Evolutionary conservation across 2,113 vertebrate species (phyloP), one percentile per base, ranked within the genome.

Genomic region (Marmota flaviventris): DNA sequence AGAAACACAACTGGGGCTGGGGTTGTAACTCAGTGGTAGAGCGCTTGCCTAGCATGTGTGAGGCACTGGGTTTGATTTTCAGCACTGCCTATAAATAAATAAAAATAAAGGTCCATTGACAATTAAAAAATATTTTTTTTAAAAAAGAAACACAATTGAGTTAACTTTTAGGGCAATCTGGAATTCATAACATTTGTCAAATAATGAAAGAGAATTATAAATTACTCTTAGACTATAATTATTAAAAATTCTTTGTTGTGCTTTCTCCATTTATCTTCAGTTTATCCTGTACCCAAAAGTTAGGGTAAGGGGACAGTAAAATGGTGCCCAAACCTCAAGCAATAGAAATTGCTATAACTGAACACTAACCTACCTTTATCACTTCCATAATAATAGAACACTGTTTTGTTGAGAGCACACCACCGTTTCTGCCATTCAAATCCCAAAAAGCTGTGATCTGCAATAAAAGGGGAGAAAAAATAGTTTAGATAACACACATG

Each of bases 361-460:
- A 94, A 89, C 9, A 42, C 9, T 85, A 85, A 25, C 24, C 12
- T 99, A 99, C 99, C 99, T 99, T 99, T 99, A 89, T 99, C 99
- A 2, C 99, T 99, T 95, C 99, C 99, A 25, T 99, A 99, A 95
- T 99, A 99, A 97, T 99, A 99, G 98, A 99, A 99, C 9, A 98
- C 98, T 0, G 98, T 98, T 97, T 98, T 99, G 98, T 99, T 99
- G 37, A 99, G 98, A 81, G 99, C 99, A 93, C 99, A 99, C 99
- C 99, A 99, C 92, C 99, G 99, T 94, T 99, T 99, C 97, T 99
- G 99, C 99, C 99, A 99, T 94, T 99, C 99, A 37, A 99, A 99
- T 94, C 99, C 99, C 94, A 99, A 99, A 95, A 99, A 99, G 98
- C 99, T 99, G 98, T 99, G 99, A 98, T 99, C 99, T 99, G 97